phyloP scores from a whole-genome alignment of 2,113 vertebrate species.

The Ceuthmochares aereus region DNA sequence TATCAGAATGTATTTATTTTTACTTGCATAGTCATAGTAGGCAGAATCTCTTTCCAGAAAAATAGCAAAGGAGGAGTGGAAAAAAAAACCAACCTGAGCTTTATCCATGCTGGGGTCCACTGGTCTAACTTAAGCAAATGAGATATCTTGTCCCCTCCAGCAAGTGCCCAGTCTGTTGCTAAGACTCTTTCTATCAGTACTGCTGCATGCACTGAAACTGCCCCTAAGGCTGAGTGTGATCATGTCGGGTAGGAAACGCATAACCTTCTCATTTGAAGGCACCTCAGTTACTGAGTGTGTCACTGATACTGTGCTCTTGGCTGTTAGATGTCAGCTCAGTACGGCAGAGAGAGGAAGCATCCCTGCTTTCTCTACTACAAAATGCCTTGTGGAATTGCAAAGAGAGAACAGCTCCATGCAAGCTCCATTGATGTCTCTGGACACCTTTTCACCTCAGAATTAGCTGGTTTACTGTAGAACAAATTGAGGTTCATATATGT shows the following conservation, averaged over 20 bases:
- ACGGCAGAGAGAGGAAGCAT: not conserved
- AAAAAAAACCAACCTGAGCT: not conserved
- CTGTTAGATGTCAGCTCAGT: conserved; percentile 43
- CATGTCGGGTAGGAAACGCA: not conserved
- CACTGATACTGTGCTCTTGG: conserved; percentile 25
- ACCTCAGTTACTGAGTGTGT: not conserved
- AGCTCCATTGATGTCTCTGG: not conserved
- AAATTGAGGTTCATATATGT: not conserved
- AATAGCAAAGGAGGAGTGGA: not conserved
- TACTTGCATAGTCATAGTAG: conserved; percentile 52
- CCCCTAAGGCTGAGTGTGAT: conserved; percentile 18
- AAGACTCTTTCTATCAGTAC: not conserved
- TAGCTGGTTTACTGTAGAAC: not conserved
- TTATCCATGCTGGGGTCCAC: not conserved
- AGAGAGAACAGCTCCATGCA: not conserved
- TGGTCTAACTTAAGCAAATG: conserved; percentile 58
- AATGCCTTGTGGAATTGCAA: not conserved
- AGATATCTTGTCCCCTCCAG: conserved; percentile 52
- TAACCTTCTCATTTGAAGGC: conserved; percentile 21
- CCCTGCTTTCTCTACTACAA: not conserved
- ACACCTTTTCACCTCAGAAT: not conserved
- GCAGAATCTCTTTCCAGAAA: not conserved
- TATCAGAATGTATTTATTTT: conserved; percentile 67
- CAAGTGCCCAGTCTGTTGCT: not conserved
- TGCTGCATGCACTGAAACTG: not conserved